These are phyloP conservation scores for Galago senegalensis DNA, from an alignment of 2,797 vertebrate genomes.

Conservation along the genomic window DNA sequence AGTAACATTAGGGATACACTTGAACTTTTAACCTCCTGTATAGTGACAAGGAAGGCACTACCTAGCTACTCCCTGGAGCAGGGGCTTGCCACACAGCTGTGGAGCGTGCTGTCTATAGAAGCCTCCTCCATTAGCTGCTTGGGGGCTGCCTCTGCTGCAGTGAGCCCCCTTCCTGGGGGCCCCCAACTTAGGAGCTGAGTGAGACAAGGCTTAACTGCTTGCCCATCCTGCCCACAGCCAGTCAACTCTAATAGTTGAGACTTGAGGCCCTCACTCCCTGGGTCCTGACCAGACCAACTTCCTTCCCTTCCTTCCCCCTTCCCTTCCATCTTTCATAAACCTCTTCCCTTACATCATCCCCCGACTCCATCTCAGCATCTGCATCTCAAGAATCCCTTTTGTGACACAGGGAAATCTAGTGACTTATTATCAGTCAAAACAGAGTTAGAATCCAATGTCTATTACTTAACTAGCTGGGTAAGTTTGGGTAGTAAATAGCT, in stretches of 20 bases:
- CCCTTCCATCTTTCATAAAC: background rate
- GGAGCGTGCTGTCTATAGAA: background rate
- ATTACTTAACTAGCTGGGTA: background rate
- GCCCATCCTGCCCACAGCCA: fast-evolving
- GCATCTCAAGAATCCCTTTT: background rate
- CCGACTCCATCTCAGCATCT: background rate
- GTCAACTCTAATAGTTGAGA: background rate
- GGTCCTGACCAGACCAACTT: background rate
- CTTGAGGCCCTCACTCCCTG: fast-evolving
- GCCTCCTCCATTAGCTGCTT: background rate
- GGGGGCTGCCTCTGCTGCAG: background rate
- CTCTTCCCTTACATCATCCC: too few relatives aligned
- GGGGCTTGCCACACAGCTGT: background rate
- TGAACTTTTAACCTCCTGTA: background rate
- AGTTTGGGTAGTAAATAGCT: background rate
- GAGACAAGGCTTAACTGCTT: fast-evolving
- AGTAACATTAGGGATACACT: too few relatives aligned
- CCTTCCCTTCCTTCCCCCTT: background rate
- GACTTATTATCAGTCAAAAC: background rate
- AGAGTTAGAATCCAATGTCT: background rate
- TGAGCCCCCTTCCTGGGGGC: background rate
- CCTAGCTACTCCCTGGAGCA: background rate
- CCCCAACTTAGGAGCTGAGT: background rate
- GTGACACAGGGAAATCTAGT: background rate
- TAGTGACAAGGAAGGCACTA: background rate